phyloP scores from a whole-genome alignment of 1,140 invertebrate species.

The Bemisia tabaci region DNA sequence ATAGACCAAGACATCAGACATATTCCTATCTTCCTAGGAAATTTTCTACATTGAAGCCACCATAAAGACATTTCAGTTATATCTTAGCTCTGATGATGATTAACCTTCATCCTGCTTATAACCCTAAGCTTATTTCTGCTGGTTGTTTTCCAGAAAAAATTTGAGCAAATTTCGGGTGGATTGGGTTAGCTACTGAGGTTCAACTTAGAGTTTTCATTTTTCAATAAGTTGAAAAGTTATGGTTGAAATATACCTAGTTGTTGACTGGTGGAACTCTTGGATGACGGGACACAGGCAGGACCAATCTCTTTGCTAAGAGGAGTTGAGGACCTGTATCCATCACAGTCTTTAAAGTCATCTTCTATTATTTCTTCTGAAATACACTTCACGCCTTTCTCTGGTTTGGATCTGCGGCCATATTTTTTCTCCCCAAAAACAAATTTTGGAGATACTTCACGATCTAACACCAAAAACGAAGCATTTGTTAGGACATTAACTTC shows the following conservation, averaged over 20 bases:
- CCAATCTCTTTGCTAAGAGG: neutral
- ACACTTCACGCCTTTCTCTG: constrained; percentile 20
- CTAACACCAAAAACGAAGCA: constrained; percentile 18
- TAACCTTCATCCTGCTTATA: too few species aligned
- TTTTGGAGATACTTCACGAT: constrained; percentile 53
- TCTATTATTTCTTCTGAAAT: neutral
- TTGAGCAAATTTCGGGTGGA: too few species aligned
- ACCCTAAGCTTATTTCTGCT: too few species aligned
- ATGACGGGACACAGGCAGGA: neutral
- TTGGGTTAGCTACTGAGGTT: too few species aligned
- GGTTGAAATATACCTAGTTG: neutral
- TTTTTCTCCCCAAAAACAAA: constrained; percentile 59
- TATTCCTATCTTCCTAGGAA: too few species aligned
- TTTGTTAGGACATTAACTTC: neutral
- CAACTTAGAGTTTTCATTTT: too few species aligned
- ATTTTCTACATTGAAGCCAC: too few species aligned
- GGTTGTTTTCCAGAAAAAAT: too few species aligned
- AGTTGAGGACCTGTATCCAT: neutral
- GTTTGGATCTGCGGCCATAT: constrained; percentile 53
- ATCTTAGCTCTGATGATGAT: too few species aligned
- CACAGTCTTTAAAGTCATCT: neutral
- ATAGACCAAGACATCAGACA: too few species aligned
- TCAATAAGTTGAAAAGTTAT: too few species aligned
- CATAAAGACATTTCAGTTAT: too few species aligned
- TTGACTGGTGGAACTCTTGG: neutral